These are phyloP conservation scores for Danio albolineatus DNA, from an alignment of 2,797 vertebrate genomes.

Conservation along the genomic window DNA sequence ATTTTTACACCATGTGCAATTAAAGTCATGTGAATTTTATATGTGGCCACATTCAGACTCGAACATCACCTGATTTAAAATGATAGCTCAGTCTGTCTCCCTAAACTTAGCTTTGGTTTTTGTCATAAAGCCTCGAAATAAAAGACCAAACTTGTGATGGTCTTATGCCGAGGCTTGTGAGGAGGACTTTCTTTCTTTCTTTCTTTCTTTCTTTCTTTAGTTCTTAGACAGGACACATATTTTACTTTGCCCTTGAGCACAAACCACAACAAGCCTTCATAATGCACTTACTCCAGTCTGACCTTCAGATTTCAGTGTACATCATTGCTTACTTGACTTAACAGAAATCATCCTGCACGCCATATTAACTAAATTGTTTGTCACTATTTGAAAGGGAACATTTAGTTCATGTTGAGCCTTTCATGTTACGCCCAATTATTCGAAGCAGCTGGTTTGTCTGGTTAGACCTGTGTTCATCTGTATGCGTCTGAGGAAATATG, in stretches of 20 bases:
- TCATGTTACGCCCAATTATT: background rate
- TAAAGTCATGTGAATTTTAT: conserved; percentile 38
- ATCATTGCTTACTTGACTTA: background rate
- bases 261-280: conserved; percentile 32
- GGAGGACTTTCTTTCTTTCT: conserved; percentile 1
- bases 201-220: background rate
- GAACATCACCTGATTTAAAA: conserved; percentile 14
- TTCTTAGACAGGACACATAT: conserved; percentile 1
- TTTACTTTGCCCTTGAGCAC: conserved; percentile 2
- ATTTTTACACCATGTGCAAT: background rate
- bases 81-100: background rate
- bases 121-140: conserved; percentile 14
- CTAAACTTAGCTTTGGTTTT: background rate
- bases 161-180: conserved; percentile 7
- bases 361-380: background rate
- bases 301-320: conserved; percentile 11
- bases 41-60: background rate
- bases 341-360: background rate
- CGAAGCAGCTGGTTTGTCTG: conserved; percentile 18
- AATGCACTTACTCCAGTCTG: background rate
- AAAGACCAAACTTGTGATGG: conserved; percentile 3
- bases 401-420: background rate
- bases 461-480: conserved; percentile 15
- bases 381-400: background rate
- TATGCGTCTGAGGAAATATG: background rate